Base-by-base conservation (phyloP, 2,888 invertebrate genomes). In the Drosophila peninsularis region DNA sequence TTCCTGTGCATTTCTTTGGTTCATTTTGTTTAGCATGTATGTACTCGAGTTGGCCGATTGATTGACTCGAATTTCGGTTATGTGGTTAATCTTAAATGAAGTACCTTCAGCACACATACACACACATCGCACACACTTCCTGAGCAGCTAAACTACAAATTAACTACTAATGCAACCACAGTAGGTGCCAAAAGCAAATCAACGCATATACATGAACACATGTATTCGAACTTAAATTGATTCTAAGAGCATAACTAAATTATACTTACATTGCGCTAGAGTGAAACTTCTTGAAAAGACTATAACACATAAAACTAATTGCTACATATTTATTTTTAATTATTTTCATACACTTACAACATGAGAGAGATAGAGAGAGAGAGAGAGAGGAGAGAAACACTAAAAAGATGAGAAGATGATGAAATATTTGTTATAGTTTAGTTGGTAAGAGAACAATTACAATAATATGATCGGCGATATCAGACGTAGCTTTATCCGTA, bases 301-400 rank as follows among this genome's bases (percentile, higher is more conserved):
- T 84, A 88, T 78, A 65, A 30, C 10, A 78, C 41, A 60, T 68
- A 80, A 61, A 78, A 80, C 84, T 89, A 90, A 80, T 89, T 88
- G 75, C 78, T 89, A 90, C 84, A 90, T 83, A 86, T 87, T 89
- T 85, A 85, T 89, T 85, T 90, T 80, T 86, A 90, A 81, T 75
- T 77, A 47, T 74, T 82, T 73, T 89, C 89, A 74, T 84, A 84
- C 62, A 80, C 72, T 74, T 83, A 86, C 62, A 71, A 65, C 64
- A 75, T 69, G 36, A 44, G 27, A 39, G 10, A 30, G 27, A 7
- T 1, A 2, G 45, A 44, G 14, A 9, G 44, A 9, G 24, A n/a
- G 10, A 60, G 49, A 66, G 45, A 57, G 58, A 52, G 52, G 75
- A 71, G 66, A 44, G 52, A 64, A 42, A 13, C 13, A 21, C 6